Base-by-base conservation (phyloP, 2,113 vertebrate genomes). In the Oreochromis tanganicae region DNA sequence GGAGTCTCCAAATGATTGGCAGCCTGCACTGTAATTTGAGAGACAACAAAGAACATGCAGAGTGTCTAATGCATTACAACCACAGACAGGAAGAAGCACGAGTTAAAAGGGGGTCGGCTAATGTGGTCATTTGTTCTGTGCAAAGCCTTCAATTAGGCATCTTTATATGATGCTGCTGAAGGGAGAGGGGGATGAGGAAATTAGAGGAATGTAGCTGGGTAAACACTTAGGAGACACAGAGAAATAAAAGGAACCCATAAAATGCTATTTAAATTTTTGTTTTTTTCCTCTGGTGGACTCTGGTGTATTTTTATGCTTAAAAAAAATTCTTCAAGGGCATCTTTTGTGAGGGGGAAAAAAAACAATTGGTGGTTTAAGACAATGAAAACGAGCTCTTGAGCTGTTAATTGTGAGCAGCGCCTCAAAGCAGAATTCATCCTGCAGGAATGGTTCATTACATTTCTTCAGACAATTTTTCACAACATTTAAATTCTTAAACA, bases 71-170 rank as follows among this genome's bases (percentile, higher is more conserved):
- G 92, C 87, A 90, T 87, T 88, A 86, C 87, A 85, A 55, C 81
- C 88, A 84, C 79, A 87, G 86, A 89, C 90, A 81, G 90, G 91
- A 93, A 89, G 91, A 91, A 82, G 83, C 85, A 89, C 16, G 54
- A 94, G 85, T 91, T 91, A 88, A 95, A 91, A 92, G 90, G 66
- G 83, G 84, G 75, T 43, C 78, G 87, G 80, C 90, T 95, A 94
- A 96, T 95, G 93, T 92, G 88, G 86, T 89, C 91, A 94, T 95
- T 95, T 95, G 93, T 94, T 93, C 92, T 92, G 88, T 89, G 88
- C 90, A 87, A 94, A 92, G 86, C 94, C 95, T 94, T 92, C 92
- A 96, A 94, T 95, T 95, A 94, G 86, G 79, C 61, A 81, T 94
- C 89, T 93, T 93, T 92, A 91, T 90, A 82, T 89, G 93, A 92